These are phyloP conservation scores for Folsomia manolachei DNA, from an alignment of 2,888 invertebrate species.

Conservation along the genomic window DNA sequence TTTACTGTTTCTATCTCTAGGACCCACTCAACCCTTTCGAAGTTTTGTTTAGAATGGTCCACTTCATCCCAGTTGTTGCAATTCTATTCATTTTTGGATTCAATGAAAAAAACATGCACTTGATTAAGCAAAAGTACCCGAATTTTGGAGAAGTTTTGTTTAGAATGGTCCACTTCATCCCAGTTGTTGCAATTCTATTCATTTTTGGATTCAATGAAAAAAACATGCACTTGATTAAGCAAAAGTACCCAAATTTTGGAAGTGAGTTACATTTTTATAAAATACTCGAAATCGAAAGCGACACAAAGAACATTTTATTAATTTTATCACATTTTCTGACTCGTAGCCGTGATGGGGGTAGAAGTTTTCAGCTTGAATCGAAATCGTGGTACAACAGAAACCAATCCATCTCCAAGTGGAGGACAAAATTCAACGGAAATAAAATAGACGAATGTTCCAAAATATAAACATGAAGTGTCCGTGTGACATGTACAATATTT, in stretches of 20 bases:
- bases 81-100: constrained; percentile 38
- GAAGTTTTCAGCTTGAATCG: neutral
- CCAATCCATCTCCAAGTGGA: neutral
- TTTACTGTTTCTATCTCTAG: no score
- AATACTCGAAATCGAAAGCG: neutral
- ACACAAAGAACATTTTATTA: no score
- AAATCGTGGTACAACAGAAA: neutral
- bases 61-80: constrained; percentile 37
- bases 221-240: constrained; percentile 30
- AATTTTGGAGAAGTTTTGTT: constrained; percentile 31
- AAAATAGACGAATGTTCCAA: no score
- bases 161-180: constrained; percentile 36
- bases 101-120: constrained; percentile 34
- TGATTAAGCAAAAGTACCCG: constrained; percentile 34
- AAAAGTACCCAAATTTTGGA: constrained; percentile 35
- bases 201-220: constrained; percentile 41
- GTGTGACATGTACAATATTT: no score
- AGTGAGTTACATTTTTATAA: neutral
- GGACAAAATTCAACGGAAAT: neutral
- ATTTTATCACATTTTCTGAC: no score
- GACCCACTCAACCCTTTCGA: constrained; percentile 31
- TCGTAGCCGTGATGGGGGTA: neutral
- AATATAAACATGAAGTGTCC: no score
- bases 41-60: constrained; percentile 32
- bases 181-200: constrained; percentile 31